Percentiles rank a stretch among this genome's conserved stretches.
Conservation (phyloP, 2,113 vertebrate species). For the Rhynchomys soricoides region DNA sequence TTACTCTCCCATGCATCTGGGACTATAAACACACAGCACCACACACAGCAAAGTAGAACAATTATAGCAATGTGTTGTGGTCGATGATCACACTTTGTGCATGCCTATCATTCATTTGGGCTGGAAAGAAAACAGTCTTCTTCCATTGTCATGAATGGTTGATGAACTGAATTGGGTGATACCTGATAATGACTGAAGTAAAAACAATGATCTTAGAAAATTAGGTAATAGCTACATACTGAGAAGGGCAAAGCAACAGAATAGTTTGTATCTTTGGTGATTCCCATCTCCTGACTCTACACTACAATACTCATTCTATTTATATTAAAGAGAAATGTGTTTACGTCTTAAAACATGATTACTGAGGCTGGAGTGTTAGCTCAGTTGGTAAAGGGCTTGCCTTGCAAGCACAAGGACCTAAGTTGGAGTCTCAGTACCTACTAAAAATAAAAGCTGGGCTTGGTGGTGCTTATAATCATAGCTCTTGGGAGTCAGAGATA, state of each 20-base stretch:
- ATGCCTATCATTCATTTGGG: background rate
- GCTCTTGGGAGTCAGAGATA: background rate
- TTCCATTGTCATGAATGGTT: background rate
- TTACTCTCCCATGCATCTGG: background rate
- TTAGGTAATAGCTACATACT: background rate
- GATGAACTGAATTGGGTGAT: background rate
- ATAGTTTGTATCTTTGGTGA: background rate
- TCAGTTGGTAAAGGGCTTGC: background rate
- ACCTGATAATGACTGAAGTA: background rate
- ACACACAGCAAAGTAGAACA: background rate
- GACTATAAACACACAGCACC: background rate
- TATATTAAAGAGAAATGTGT: conserved; percentile 19
- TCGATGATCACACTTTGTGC: background rate
- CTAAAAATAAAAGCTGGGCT: background rate
- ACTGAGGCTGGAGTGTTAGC: background rate
- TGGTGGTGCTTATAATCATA: background rate
- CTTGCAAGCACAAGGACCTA: background rate
- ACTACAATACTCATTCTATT: background rate
- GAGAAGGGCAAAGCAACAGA: background rate
- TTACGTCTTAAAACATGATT: conserved; percentile 1
- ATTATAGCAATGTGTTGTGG: background rate
- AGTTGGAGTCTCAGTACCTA: background rate
- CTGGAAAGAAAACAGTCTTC: background rate
- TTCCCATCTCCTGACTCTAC: background rate
- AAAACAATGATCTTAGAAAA: background rate